Conservation (phyloP, 2,113 vertebrate genomes). For the Chaetodon trifascialis region DNA sequence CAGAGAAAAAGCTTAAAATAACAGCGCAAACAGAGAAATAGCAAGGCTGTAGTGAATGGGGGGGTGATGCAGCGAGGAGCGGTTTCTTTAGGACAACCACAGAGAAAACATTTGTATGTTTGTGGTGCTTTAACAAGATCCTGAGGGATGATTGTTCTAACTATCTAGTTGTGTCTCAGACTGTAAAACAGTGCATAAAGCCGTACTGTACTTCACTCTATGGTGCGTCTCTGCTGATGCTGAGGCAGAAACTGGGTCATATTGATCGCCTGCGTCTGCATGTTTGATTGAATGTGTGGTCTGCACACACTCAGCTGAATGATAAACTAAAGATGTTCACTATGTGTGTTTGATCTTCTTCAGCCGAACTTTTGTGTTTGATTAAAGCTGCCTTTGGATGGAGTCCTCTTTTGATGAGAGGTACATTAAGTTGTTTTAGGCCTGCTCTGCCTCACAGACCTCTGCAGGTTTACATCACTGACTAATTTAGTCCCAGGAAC, state of each 20-base stretch:
- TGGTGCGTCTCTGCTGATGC: slow-evolving; percentile 16
- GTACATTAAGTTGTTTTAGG: not conserved
- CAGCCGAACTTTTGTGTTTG: not conserved
- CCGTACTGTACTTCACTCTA: slow-evolving; percentile 23
- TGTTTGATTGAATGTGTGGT: slow-evolving; percentile 46
- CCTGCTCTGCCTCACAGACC: not conserved
- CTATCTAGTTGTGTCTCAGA: slow-evolving; percentile 10
- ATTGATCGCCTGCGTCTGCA: slow-evolving; percentile 47
- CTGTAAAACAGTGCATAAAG: slow-evolving; percentile 14
- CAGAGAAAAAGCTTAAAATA: slow-evolving; percentile 36
- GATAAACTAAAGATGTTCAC: slow-evolving; percentile 28
- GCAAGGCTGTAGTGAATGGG: not conserved
- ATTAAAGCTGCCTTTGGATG: slow-evolving; percentile 8
- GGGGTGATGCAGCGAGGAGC: not conserved
- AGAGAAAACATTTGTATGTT: slow-evolving; percentile 24
- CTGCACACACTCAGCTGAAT: slow-evolving; percentile 6
- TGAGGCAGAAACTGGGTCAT: slow-evolving; percentile 59
- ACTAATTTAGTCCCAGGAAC: not conserved
- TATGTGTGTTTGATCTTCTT: slow-evolving; percentile 13
- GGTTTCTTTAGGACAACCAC: slow-evolving; percentile 28
- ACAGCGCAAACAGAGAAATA: slow-evolving; percentile 21
- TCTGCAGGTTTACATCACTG: not conserved
- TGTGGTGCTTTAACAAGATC: slow-evolving; percentile 42
- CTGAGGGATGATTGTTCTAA: slow-evolving; percentile 24
- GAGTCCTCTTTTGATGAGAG: not conserved